Conservation (phyloP, 2,888 invertebrate species). For the Euplexia lucipara region DNA sequence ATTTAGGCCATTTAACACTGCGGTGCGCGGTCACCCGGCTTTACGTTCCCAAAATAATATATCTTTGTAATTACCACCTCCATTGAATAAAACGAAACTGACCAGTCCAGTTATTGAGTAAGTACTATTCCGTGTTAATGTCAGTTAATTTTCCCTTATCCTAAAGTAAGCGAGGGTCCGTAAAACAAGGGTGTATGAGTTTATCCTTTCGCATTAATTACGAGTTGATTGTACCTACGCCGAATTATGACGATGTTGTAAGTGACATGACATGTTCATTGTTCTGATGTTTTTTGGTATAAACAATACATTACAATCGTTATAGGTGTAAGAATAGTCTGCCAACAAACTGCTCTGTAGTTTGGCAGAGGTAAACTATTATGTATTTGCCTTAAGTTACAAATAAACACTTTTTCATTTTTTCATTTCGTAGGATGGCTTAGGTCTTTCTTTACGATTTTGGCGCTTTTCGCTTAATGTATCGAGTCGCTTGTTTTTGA, state of each 20-base stretch:
- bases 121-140: conserved; percentile 65
- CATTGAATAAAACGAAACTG: conserved; percentile 57
- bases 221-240: conserved; percentile 50
- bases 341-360: too few species aligned
- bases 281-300: conserved; percentile 42
- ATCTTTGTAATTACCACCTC: conserved; percentile 57
- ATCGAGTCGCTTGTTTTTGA: too few species aligned
- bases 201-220: conserved; percentile 60
- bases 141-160: conserved; percentile 61
- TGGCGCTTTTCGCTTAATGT: too few species aligned
- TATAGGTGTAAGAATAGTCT: too few species aligned
- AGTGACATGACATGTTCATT: conserved; percentile 49
- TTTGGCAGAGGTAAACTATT: too few species aligned
- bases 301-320: too few species aligned
- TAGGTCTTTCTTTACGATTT: too few species aligned
- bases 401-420: too few species aligned
- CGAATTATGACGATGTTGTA: conserved; percentile 48
- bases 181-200: conserved; percentile 54
- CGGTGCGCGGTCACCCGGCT: conserved; percentile 36
- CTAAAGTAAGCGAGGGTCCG: conserved; percentile 49
- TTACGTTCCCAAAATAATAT: conserved; percentile 54
- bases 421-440: too few species aligned
- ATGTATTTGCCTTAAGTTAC: too few species aligned
- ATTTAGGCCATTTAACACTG: conserved; percentile 57
- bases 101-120: conserved; percentile 60